Conservation (phyloP, 2,888 invertebrate species). For the Drosophila histrio region DNA sequence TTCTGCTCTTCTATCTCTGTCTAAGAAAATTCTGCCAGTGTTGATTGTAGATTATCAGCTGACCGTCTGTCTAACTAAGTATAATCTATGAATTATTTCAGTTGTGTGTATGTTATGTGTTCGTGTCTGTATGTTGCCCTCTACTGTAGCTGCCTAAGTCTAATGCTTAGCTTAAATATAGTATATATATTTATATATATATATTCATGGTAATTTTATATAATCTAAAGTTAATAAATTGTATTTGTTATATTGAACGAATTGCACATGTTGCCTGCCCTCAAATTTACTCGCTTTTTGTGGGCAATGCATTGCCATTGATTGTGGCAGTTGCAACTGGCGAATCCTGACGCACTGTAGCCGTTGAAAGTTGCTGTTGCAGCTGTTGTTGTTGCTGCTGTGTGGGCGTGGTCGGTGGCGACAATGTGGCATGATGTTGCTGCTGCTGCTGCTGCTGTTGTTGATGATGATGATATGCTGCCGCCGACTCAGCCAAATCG, state of each 20-base stretch:
- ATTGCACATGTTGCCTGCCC: constrained; percentile 36
- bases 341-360: constrained; percentile 53
- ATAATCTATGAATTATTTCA: constrained; percentile 26
- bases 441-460: constrained; percentile 63
- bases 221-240: constrained; percentile 14
- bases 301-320: constrained; percentile 52
- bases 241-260: constrained; percentile 12
- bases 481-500: constrained; percentile 69
- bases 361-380: constrained; percentile 31
- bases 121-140: neutral
- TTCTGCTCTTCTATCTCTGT: no score
- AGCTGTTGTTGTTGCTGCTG: constrained; percentile 6
- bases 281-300: constrained; percentile 64
- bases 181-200: constrained; percentile 8
- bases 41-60: constrained; percentile 11
- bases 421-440: constrained; percentile 68
- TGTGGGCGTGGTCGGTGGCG: constrained; percentile 81
- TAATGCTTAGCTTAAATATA: neutral
- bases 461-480: constrained; percentile 73
- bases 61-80: constrained; percentile 44
- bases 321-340: constrained; percentile 31
- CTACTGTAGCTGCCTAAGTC: neutral
- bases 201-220: neutral
- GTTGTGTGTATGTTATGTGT: constrained; percentile 24
- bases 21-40: neutral